Percentiles rank a stretch among this genome's conserved stretches.
Evolutionary conservation across 2,113 vertebrate genomes (phyloP).

Genomic region (Pseudopodoces humilis): DNA sequence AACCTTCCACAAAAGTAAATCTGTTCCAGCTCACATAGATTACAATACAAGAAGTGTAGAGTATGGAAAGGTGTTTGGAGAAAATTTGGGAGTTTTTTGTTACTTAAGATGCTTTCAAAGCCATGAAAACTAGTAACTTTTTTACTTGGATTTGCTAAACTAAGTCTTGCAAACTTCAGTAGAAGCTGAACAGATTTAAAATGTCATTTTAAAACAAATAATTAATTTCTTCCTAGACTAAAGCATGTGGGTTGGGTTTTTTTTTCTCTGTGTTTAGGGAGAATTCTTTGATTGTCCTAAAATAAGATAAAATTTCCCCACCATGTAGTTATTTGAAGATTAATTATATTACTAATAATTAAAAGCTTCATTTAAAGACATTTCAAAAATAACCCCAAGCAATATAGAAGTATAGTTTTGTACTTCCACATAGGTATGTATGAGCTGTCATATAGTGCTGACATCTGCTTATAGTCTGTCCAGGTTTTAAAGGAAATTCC

Average conservation of each 20-base stretch:
- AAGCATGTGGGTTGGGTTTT: not conserved
- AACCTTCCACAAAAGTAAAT: not conserved
- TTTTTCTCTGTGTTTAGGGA: not conserved
- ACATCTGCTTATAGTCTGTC: not conserved
- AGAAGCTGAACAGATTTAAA: not conserved
- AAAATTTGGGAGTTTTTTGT: not conserved
- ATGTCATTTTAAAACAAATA: not conserved
- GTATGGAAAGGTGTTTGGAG: not conserved
- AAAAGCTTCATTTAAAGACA: not conserved
- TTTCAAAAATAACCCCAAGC: rapidly evolving
- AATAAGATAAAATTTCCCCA: not conserved
- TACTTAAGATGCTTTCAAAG: not conserved
- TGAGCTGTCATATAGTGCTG: not conserved
- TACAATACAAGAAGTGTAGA: not conserved
- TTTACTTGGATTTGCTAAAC: not conserved
- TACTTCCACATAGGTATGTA: not conserved
- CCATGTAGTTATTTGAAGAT: not conserved
- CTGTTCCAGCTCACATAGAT: not conserved
- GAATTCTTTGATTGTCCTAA: not conserved
- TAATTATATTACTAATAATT: not conserved
- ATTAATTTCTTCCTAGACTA: not conserved
- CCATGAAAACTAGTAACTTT: not conserved
- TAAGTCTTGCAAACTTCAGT: not conserved
- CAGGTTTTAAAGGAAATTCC: not conserved
- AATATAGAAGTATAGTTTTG: not conserved